A percentile compares a stretch with the other conserved stretches of the same genome.
Conservation (phyloP, 1,140 invertebrate genomes). For the Drosophila truncata region DNA sequence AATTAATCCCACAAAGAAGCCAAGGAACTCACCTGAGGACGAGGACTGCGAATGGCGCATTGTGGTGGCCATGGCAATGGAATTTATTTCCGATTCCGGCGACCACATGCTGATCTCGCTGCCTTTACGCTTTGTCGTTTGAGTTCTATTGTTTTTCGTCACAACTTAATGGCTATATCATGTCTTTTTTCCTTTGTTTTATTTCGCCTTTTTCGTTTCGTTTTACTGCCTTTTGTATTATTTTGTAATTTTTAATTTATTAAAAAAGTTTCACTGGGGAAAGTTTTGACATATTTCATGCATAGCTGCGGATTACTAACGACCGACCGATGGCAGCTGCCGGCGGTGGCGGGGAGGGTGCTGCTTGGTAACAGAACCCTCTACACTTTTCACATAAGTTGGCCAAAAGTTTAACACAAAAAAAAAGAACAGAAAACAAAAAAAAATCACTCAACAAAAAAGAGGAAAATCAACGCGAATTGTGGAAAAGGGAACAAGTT, state of each 20-base stretch:
- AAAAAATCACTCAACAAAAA: conserved; percentile 14
- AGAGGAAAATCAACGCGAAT: conserved; percentile 22
- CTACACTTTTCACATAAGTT: conserved; percentile 49
- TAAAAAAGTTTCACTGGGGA: conserved; percentile 59
- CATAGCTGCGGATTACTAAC: conserved; percentile 58
- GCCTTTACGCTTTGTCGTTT: conserved; percentile 19
- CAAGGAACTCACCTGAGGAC: conserved; percentile 85
- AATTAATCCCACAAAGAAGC: not conserved
- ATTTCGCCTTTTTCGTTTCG: conserved; percentile 7
- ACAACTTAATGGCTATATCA: conserved; percentile 55
- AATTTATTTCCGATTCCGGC: conserved; percentile 85
- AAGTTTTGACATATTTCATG: conserved; percentile 72
- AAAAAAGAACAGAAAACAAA: conserved; percentile 5
- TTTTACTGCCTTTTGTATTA: conserved; percentile 18
- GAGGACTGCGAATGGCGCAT: conserved; percentile 85
- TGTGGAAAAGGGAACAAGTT: conserved; percentile 36
- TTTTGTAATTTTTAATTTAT: conserved; percentile 65
- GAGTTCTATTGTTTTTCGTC: conserved; percentile 14
- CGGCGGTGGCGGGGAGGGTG: conserved; percentile 7
- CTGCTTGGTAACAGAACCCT: conserved; percentile 35
- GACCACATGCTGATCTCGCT: conserved; percentile 79
- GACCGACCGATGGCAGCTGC: conserved; percentile 27
- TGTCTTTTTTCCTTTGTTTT: conserved; percentile 40
- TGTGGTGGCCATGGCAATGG: conserved; percentile 86
- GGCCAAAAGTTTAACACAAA: conserved; percentile 39